These are phyloP conservation scores for Tragelaphus buxtoni DNA, from an alignment of 2,113 vertebrate species.

Conservation along the genomic window DNA sequence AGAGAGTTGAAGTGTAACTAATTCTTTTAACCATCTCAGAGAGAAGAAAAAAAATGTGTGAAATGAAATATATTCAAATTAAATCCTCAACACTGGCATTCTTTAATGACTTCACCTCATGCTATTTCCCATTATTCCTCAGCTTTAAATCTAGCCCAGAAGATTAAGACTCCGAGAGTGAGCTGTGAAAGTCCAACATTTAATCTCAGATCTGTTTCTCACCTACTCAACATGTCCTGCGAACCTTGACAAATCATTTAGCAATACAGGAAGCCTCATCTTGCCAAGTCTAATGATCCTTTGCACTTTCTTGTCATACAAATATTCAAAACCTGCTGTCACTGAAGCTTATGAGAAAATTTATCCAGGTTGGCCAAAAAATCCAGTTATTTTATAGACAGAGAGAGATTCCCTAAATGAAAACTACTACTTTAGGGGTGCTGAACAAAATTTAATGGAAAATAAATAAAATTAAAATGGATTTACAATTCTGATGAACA, in stretches of 20 bases:
- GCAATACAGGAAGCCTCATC: neutral
- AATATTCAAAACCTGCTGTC: constrained; percentile 2
- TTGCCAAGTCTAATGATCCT: neutral
- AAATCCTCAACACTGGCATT: constrained; percentile 27
- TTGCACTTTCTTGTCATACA: neutral
- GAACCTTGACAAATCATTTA: constrained; percentile 19
- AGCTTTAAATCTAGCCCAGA: neutral
- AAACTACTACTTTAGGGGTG: neutral
- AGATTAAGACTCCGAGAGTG: neutral
- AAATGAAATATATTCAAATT: constrained; percentile 40
- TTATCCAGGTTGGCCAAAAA: neutral
- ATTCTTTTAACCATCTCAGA: constrained; percentile 46
- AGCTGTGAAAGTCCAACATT: neutral
- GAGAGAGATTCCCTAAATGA: neutral
- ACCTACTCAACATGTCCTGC: neutral
- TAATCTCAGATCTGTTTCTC: constrained; percentile 11
- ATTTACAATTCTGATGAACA: constrained; percentile 4
- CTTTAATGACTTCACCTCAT: neutral
- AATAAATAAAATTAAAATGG: constrained; percentile 46
- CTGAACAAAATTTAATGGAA: constrained; percentile 14
- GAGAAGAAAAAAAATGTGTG: neutral
- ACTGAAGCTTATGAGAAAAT: neutral
- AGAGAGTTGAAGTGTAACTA: constrained; percentile 30
- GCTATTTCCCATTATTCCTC: neutral
- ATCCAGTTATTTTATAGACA: constrained; percentile 8